Conservation (phyloP, 2,888 invertebrate genomes). For the Pachycephus smyrnensis region DNA sequence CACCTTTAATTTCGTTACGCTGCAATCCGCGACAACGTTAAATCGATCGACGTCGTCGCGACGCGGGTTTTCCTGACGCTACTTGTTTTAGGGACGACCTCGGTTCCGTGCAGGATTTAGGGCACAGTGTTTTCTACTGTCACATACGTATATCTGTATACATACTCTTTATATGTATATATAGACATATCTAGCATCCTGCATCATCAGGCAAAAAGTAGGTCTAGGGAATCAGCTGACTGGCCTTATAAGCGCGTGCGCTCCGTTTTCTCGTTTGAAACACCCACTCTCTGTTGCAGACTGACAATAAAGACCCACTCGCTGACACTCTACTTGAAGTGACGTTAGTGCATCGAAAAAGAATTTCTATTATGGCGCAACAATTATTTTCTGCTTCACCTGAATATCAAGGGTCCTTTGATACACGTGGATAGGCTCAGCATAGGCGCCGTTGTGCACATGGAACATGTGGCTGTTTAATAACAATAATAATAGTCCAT, state of each 20-base stretch:
- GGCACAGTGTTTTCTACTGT: constrained; percentile 38
- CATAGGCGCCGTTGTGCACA: background rate
- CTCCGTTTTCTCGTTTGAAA: constrained; percentile 13
- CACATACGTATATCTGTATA: background rate
- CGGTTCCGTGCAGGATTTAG: constrained; percentile 45
- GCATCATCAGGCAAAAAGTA: constrained; percentile 55
- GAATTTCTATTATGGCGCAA: background rate
- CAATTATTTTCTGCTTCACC: background rate
- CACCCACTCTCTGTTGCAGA: background rate
- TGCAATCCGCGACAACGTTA: background rate
- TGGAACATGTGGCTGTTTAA: background rate
- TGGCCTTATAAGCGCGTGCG: constrained; percentile 48
- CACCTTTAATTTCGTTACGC: background rate
- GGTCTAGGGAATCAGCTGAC: constrained; percentile 64
- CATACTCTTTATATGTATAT: background rate
- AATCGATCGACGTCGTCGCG: background rate
- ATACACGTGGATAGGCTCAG: background rate
- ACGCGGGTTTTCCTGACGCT: background rate
- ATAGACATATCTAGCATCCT: constrained; percentile 24
- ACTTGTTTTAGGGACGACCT: constrained; percentile 30
- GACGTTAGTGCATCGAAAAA: background rate
- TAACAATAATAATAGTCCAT: background rate
- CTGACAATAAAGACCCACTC: background rate
- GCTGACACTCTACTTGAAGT: background rate
- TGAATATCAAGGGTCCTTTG: background rate